Percentiles rank a stretch among this genome's conserved stretches.
Conservation (phyloP, 2,888 invertebrate species). For the Apomyelois bistriatella region DNA sequence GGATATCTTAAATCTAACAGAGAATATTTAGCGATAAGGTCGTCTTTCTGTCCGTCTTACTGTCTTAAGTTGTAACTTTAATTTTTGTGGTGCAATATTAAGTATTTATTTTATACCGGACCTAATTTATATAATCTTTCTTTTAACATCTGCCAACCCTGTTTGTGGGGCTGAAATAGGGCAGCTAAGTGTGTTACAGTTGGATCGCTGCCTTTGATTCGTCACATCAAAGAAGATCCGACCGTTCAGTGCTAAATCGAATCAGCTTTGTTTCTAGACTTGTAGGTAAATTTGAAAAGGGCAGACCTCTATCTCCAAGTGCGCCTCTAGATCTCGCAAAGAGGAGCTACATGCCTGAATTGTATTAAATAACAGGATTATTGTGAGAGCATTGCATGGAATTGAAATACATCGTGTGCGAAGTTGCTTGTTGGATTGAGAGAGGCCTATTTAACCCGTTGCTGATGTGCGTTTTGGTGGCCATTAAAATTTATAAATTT, state of each 20-base stretch:
- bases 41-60: no score
- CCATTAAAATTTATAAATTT: no score
- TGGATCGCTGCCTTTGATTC: slow-evolving; percentile 79
- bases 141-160: background rate
- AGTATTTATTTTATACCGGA: no score
- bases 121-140: no score
- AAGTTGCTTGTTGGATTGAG: no score
- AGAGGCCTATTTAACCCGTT: no score
- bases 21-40: no score
- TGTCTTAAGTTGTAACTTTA: no score
- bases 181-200: slow-evolving; percentile 77
- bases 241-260: slow-evolving; percentile 72
- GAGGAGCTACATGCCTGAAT: background rate
- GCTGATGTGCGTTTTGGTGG: no score
- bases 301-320: slow-evolving; percentile 15
- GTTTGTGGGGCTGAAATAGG: slow-evolving; percentile 58
- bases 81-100: no score
- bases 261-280: slow-evolving; percentile 74
- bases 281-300: slow-evolving; percentile 55
- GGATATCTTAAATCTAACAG: no score
- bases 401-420: background rate
- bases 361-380: background rate
- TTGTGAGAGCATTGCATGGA: background rate
- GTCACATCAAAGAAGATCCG: slow-evolving; percentile 78
- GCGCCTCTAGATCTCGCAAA: background rate